A percentile compares a stretch with the other conserved stretches of the same genome.
phyloP scores from a whole-genome alignment of 2,888 invertebrate genomes.

The Sarcophaga carnaria region DNA sequence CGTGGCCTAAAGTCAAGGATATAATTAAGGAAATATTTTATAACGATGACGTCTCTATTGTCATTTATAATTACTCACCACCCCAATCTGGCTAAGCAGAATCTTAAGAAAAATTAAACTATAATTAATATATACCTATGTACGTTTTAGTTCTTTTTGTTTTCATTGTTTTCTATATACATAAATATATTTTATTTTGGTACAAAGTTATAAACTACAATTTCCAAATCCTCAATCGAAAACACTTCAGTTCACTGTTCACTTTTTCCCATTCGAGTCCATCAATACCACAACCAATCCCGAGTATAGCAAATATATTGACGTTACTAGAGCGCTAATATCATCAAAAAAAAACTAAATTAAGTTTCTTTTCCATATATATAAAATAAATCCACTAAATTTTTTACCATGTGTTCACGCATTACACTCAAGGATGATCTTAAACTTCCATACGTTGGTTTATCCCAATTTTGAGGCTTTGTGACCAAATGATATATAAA shows the following conservation, averaged over 20 bases:
- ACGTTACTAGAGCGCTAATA: constrained; percentile 81
- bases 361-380: neutral
- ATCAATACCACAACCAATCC: constrained; percentile 87
- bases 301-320: constrained; percentile 84
- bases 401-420: constrained; percentile 79
- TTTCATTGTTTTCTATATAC: neutral
- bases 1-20: constrained; percentile 84
- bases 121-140: neutral
- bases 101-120: neutral
- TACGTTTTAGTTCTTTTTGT: constrained; percentile 1
- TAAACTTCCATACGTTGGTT: constrained; percentile 82
- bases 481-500: constrained; percentile 85
- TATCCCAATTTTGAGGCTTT: constrained; percentile 83
- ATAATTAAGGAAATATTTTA: constrained; percentile 83
- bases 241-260: constrained; percentile 82
- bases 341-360: neutral
- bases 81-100: constrained; percentile 57
- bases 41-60: constrained; percentile 81
- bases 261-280: constrained; percentile 85
- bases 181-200: constrained; percentile 73
- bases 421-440: constrained; percentile 81
- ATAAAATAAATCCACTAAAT: neutral
- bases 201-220: constrained; percentile 83
- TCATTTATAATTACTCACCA: constrained; percentile 82
- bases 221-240: constrained; percentile 83